Base-by-base conservation (phyloP, 2,797 vertebrate genomes). In the Syngnathus acus region DNA sequence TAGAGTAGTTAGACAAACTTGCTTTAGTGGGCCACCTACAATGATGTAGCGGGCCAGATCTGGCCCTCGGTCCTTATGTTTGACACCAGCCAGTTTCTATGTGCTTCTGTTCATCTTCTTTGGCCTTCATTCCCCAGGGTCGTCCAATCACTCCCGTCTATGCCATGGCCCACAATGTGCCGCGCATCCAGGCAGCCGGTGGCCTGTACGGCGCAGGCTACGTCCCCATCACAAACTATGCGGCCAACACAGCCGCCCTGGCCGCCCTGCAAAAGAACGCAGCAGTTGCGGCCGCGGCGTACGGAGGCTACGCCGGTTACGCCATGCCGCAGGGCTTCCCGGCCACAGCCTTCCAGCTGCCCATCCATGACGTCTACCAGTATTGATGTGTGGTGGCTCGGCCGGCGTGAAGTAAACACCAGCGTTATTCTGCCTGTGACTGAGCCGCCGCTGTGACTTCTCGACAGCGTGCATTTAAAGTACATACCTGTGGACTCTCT, bases 141-240 rank as follows among this genome's bases (percentile, higher is more conserved):
- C 96, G 97, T 74, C 95, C 97, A 4, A 94, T 99, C 81, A 99
- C 97, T 5, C 97, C 97, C 0, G 94, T 99, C 39, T 99, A 99
- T 69, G 94, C 97, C 4, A 94, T 99, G 94, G 92, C 96, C 69
- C 96, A 95, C 45, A 96, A 92, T 0, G 69, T 99, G 6, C 96
- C 92, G 86, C 93, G 97, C 82, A 95, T 99, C 69, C 95, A 94
- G 0, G n/a, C 88, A 0, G 69, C 94, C 0, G 87, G 90, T 0
- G 90, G 95, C 62, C 91, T 99, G 79, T 99, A 99, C 0, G 94
- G 95, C 61, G 92, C 93, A 60, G 89, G 95, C 77, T 99, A 98
- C 0, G 79, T 99, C 48, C 97, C 95, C 0, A 92, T 99, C 0
- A 89, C 94, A 1, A 90, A 95, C 13, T 96, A 95, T 0, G 84